Evolutionary conservation across 2,888 invertebrate species (phyloP).

Genomic region (Bugula neritina): DNA sequence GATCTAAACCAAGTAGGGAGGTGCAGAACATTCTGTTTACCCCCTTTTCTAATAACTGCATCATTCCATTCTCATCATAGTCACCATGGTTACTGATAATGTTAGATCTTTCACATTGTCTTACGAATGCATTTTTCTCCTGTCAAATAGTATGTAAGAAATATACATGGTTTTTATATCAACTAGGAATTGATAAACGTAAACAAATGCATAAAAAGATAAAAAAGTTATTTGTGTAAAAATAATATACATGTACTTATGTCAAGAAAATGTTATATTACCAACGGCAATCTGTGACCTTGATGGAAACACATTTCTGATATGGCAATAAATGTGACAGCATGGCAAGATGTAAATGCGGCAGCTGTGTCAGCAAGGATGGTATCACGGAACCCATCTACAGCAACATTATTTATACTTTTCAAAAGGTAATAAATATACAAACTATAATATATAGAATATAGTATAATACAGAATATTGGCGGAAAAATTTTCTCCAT

Average conservation of each 20-base stretch:
- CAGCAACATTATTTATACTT: too few relatives aligned
- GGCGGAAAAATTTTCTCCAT: too few relatives aligned
- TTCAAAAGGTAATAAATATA: too few relatives aligned
- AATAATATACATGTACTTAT: too few relatives aligned
- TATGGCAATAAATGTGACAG: constrained; percentile 2
- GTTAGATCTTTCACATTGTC: constrained; percentile 25
- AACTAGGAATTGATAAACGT: too few relatives aligned
- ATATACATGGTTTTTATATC: too few relatives aligned
- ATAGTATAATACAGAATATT: too few relatives aligned
- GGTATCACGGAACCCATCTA: constrained; percentile 20
- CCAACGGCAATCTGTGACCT: constrained; percentile 7
- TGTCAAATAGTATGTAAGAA: not conserved
- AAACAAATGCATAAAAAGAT: too few relatives aligned
- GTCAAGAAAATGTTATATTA: too few relatives aligned
- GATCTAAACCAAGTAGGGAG: constrained; percentile 10
- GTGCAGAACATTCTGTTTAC: constrained; percentile 6
- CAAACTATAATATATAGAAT: too few relatives aligned
- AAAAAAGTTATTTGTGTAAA: too few relatives aligned
- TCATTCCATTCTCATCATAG: not conserved
- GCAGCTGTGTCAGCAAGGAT: not conserved
- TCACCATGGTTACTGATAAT: not conserved
- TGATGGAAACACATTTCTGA: constrained; percentile 10
- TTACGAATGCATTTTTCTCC: constrained; percentile 3
- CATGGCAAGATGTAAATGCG: constrained; percentile 14
- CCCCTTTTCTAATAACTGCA: not conserved